These are phyloP conservation scores for Bujurquina vittata DNA, from an alignment of 2,113 vertebrate genomes.

Conservation along the genomic window DNA sequence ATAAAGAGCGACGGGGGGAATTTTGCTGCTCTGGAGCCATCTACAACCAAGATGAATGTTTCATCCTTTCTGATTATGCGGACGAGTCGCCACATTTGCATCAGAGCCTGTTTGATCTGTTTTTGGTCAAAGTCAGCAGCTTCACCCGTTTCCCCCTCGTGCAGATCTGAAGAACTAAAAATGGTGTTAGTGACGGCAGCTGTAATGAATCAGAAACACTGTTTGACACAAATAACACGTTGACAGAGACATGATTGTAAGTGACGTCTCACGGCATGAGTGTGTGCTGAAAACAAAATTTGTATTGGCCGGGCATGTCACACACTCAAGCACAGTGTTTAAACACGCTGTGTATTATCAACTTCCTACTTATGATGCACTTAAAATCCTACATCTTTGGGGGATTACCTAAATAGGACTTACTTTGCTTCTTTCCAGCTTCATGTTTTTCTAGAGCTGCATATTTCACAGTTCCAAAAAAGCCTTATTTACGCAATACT, in stretches of 20 bases:
- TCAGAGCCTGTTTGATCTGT: conserved; percentile 1
- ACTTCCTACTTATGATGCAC: background rate
- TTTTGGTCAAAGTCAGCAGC: background rate
- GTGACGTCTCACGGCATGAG: background rate
- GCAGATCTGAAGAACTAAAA: background rate
- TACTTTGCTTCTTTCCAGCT: background rate
- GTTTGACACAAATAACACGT: background rate
- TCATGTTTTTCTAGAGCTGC: background rate
- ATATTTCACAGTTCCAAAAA: background rate
- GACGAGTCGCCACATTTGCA: background rate
- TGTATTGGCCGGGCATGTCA: background rate
- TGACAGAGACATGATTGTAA: background rate
- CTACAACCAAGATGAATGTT: background rate
- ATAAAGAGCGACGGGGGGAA: background rate
- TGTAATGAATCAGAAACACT: conserved; percentile 4
- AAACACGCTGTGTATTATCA: background rate
- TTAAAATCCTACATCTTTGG: background rate
- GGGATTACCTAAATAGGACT: background rate
- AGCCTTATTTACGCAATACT: background rate
- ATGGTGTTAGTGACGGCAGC: background rate
- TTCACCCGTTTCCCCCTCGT: background rate
- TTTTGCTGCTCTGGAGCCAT: background rate
- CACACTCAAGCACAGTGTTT: background rate
- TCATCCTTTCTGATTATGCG: background rate
- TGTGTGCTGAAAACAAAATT: background rate